phyloP scores from a whole-genome alignment of 1,140 invertebrate genomes.

The Bradysia coprophila region DNA sequence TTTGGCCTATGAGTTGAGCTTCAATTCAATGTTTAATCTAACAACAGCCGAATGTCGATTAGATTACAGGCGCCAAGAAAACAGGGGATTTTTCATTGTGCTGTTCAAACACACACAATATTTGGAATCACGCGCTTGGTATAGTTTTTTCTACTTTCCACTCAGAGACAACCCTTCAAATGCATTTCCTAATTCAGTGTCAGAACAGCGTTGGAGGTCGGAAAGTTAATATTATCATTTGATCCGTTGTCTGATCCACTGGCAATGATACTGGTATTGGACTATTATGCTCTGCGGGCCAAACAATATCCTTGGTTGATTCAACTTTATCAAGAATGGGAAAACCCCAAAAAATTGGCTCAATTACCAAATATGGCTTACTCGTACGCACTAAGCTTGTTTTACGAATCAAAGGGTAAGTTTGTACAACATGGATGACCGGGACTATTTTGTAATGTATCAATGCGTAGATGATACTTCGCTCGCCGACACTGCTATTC shows the following conservation, averaged over 20 bases:
- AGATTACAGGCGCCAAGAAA: constrained; percentile 67
- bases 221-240: constrained; percentile 54
- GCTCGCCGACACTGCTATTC: constrained; percentile 41
- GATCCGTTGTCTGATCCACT: constrained; percentile 75
- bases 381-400: constrained; percentile 62
- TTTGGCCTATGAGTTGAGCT: constrained; percentile 54
- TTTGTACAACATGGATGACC: constrained; percentile 2
- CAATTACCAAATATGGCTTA: constrained; percentile 80
- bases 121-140: constrained; percentile 62
- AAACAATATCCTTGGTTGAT: constrained; percentile 70
- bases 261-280: constrained; percentile 59
- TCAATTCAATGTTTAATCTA: constrained; percentile 67
- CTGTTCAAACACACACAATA: constrained; percentile 71
- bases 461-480: constrained; percentile 18
- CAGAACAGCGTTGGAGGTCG: constrained; percentile 61
- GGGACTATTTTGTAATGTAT: no score
- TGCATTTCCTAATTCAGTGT: no score
- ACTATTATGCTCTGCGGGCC: constrained; percentile 70
- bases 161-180: no score
- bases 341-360: constrained; percentile 44
- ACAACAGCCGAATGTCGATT: constrained; percentile 54
- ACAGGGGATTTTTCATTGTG: constrained; percentile 66
- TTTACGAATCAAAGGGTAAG: no score
- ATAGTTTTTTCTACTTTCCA: no score
- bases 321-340: constrained; percentile 47